Evolutionary conservation across 2,797 vertebrate species (phyloP).

Genomic region (Scleropages formosus): DNA sequence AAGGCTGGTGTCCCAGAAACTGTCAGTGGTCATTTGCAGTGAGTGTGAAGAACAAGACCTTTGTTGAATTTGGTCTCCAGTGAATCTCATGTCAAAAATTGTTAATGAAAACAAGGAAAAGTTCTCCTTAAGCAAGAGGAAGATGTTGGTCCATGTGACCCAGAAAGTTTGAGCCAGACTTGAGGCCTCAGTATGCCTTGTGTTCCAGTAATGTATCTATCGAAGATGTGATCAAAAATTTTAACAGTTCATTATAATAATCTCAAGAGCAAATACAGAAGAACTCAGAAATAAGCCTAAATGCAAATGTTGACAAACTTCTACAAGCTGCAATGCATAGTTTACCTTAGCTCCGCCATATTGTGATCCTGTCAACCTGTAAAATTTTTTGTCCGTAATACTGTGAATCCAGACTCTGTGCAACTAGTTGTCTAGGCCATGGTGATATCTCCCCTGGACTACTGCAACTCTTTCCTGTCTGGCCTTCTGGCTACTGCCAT

Average conservation of each 20-base stretch:
- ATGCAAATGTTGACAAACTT: conserved; percentile 5
- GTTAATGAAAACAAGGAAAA: conserved; percentile 56
- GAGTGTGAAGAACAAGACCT: conserved; percentile 56
- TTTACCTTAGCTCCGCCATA: background rate
- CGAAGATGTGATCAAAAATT: background rate
- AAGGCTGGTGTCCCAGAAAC: conserved; percentile 51
- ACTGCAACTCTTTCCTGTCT: too few species aligned
- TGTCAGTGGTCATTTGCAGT: conserved; percentile 50
- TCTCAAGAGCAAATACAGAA: background rate
- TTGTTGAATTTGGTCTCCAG: conserved; percentile 51
- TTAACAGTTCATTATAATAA: conserved; percentile 10
- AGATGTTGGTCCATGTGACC: conserved; percentile 58
- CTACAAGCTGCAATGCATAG: background rate
- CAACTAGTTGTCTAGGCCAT: too few species aligned
- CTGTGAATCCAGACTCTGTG: too few species aligned
- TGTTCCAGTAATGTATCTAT: conserved; percentile 4
- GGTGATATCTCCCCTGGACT: too few species aligned
- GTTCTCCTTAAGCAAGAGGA: conserved; percentile 60
- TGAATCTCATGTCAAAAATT: conserved; percentile 54
- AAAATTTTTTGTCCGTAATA: conserved; percentile 1
- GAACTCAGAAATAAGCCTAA: background rate
- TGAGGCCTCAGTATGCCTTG: conserved; percentile 1
- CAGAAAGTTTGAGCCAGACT: conserved; percentile 51
- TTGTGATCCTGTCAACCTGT: background rate
- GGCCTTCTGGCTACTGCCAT: too few species aligned